Base-by-base conservation (phyloP, 2,113 vertebrate species). In the Myiagra hebetior region DNA sequence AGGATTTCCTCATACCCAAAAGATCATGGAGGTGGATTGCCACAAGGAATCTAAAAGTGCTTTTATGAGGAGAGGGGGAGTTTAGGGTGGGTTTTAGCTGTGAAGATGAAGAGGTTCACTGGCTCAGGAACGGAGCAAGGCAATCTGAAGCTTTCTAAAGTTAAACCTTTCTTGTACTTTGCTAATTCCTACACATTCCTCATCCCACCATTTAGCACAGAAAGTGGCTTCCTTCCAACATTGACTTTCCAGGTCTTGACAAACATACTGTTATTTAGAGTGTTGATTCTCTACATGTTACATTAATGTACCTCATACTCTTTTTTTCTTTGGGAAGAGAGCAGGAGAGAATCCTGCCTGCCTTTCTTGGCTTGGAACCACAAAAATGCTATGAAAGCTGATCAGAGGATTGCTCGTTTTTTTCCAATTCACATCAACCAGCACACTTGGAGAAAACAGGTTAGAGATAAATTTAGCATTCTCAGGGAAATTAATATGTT, bases 401-500 rank as follows among this genome's bases (percentile, higher is more conserved):
- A 85, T 78, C 50, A 77, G 86, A 73, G 44, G 9, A 91, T 76
- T 87, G 56, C 24, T 83, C 0, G 0, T 4, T 91, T 90, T 46
- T 82, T 91, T 64, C 60, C 73, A 72, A 15, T 75, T 78, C 56
- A 82, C 56, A 68, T 82, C 49, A 83, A 62, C 0, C 7, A 89
- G 46, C 60, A 64, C 41, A 78, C 72, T 30, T 92, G 73, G 37
- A 77, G 41, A 85, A 95, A 94, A 90, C 60, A 89, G 64, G 68
- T 75, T 95, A 96, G 92, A 78, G 85, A 94, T 97, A 96, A 97
- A 97, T 95, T 68, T 92, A 97, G 37, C 41, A 41, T 95, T 97
- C 60, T 95, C 70, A 92, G 94, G 85, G 75, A 96, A 96, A 95
- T 92, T 73, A 93, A 89, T 89, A 92, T 14, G 23, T 69, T 87